Conservation (phyloP, 2,113 vertebrate genomes). For the Nothoprocta pentlandii region DNA sequence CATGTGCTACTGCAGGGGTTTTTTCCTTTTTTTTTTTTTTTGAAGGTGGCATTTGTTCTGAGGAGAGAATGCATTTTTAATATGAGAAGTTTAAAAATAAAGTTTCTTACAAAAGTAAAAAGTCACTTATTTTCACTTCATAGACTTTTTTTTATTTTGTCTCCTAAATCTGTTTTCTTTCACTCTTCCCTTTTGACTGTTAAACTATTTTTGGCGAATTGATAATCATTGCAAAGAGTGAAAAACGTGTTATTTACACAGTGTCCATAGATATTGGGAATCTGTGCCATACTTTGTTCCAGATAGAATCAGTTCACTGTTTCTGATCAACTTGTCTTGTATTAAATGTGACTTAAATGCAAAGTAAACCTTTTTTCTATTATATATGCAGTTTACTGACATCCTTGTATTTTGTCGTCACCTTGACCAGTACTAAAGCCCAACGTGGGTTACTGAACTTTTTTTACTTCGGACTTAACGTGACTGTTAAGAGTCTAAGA, state of each 20-base stretch:
- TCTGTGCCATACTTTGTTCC: conserved; percentile 74
- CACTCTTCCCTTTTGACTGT: conserved; percentile 73
- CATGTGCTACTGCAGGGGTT: conserved; percentile 73
- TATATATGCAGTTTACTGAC: conserved; percentile 62
- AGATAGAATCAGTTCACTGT: conserved; percentile 55
- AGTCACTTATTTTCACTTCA: conserved; percentile 78
- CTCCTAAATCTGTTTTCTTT: conserved; percentile 65
- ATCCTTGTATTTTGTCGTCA: conserved; percentile 60
- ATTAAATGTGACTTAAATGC: conserved; percentile 69
- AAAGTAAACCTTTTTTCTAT: conserved; percentile 71
- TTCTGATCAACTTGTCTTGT: conserved; percentile 70
- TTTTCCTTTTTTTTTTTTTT: not conserved
- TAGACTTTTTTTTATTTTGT: conserved; percentile 75
- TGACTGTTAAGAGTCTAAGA: conserved; percentile 38
- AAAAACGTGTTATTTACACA: conserved; percentile 58
- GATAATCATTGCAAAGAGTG: conserved; percentile 77
- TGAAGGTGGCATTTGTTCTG: conserved; percentile 76
- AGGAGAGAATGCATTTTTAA: conserved; percentile 78
- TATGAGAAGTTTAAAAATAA: conserved; percentile 75
- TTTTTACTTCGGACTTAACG: conserved; percentile 19
- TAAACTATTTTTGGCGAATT: conserved; percentile 70
- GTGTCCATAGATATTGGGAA: conserved; percentile 41
- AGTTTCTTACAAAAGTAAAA: conserved; percentile 77
- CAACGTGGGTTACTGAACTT: conserved; percentile 14
- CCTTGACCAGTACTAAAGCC: conserved; percentile 30